Percentiles rank a stretch among this genome's conserved stretches.
These are phyloP conservation scores for Pomacea maculata DNA, from an alignment of 1,140 invertebrate genomes.

Conservation along the genomic window DNA sequence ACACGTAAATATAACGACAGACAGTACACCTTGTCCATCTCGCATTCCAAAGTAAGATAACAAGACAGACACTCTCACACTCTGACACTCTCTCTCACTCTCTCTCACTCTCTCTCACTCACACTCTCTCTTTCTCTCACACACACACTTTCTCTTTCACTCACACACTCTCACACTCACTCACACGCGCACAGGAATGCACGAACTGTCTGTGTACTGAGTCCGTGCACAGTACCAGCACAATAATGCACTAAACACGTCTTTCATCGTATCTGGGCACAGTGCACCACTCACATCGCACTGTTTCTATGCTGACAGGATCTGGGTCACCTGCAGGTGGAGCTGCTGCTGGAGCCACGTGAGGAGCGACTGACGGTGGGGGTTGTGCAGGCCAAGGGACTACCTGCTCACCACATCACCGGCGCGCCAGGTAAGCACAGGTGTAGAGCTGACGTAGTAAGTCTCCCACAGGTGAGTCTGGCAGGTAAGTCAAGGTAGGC, in stretches of 20 bases:
- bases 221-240: too few species aligned
- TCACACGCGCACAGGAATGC: not conserved
- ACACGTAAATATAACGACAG: too few species aligned
- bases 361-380: constrained; percentile 39
- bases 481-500: too few species aligned
- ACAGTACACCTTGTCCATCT: too few species aligned
- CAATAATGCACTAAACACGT: too few species aligned
- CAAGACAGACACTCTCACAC: not conserved
- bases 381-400: constrained; percentile 41
- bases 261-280: too few species aligned
- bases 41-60: too few species aligned
- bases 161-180: not conserved
- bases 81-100: not conserved
- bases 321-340: constrained; percentile 49
- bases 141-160: too few species aligned
- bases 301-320: constrained; percentile 35
- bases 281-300: too few species aligned
- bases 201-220: not conserved
- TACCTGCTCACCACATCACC: constrained; percentile 51
- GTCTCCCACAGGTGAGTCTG: not conserved
- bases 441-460: not conserved
- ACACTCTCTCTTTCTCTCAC: not conserved
- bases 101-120: not conserved
- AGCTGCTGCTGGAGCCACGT: constrained; percentile 48
- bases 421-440: constrained; percentile 48